Evolutionary conservation across 2,113 vertebrate genomes (phyloP).

Genomic region (Ariopsis seemanni): DNA sequence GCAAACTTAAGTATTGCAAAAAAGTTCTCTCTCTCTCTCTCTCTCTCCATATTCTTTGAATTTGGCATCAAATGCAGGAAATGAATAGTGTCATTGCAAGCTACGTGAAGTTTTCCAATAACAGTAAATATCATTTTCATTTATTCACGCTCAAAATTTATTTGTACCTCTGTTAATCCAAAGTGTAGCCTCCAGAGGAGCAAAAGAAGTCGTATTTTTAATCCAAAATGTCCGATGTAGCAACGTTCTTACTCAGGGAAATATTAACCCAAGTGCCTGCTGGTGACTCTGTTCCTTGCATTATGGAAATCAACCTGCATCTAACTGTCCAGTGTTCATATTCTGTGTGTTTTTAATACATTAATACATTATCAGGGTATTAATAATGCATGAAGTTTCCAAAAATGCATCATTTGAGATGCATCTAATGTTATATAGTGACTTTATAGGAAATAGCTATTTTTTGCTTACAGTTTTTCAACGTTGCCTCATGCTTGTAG

Average conservation of each 20-base stretch:
- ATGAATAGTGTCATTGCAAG: not conserved
- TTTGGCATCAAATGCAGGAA: not conserved
- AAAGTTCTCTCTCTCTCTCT: conserved; percentile 50
- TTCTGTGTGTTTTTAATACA: not conserved
- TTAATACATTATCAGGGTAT: not conserved
- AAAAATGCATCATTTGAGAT: not conserved
- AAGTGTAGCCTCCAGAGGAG: not conserved
- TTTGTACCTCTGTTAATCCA: not conserved
- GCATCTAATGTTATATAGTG: not conserved
- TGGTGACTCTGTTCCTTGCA: not conserved
- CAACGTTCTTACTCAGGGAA: not conserved
- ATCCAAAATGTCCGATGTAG: not conserved
- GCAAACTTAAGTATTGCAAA: conserved; percentile 87
- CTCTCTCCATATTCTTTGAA: conserved; percentile 6
- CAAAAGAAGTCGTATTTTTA: not conserved
- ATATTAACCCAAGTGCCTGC: not conserved
- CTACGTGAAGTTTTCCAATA: not conserved
- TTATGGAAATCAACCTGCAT: not conserved
- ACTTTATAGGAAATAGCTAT: not conserved
- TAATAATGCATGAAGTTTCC: not conserved
- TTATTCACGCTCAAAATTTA: not conserved
- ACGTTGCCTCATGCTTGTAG: not conserved
- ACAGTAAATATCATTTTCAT: not conserved
- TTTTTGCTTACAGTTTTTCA: not conserved
- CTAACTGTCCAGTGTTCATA: not conserved